Conservation (phyloP, 2,888 invertebrate species). For the Neoscelio sp. region DNA sequence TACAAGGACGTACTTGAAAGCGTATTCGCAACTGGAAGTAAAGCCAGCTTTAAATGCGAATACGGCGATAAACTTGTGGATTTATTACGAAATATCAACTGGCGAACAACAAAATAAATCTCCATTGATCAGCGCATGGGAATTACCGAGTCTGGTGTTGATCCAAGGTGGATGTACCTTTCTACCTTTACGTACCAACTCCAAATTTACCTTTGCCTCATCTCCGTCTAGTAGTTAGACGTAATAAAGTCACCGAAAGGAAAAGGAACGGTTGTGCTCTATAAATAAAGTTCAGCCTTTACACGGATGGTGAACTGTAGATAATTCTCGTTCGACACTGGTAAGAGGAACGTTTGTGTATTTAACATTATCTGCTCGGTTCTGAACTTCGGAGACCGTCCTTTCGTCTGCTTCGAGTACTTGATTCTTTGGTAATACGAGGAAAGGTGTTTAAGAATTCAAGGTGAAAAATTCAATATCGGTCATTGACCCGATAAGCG, state of each 20-base stretch:
- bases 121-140: too few species aligned
- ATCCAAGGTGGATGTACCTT: too few species aligned
- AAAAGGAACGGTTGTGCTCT: background rate
- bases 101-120: too few species aligned
- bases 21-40: slow-evolving; percentile 11
- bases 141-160: too few species aligned
- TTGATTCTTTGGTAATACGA: background rate
- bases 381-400: background rate
- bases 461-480: background rate
- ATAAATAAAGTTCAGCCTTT: slow-evolving; percentile 2
- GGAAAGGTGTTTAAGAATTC: background rate
- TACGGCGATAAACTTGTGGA: background rate
- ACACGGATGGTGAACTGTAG: too few species aligned
- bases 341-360: too few species aligned
- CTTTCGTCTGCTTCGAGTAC: background rate
- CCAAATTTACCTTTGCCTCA: slow-evolving; percentile 33
- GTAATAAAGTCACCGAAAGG: slow-evolving; percentile 6
- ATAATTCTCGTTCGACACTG: too few species aligned
- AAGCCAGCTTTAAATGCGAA: background rate
- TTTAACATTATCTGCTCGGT: too few species aligned
- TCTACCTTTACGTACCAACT: slow-evolving; percentile 12
- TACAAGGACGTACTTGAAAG: slow-evolving; percentile 71
- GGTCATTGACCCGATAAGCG: background rate
- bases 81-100: background rate
- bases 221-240: slow-evolving; percentile 9